phyloP scores from a whole-genome alignment of 2,113 vertebrate genomes.

The Limanda limanda region DNA sequence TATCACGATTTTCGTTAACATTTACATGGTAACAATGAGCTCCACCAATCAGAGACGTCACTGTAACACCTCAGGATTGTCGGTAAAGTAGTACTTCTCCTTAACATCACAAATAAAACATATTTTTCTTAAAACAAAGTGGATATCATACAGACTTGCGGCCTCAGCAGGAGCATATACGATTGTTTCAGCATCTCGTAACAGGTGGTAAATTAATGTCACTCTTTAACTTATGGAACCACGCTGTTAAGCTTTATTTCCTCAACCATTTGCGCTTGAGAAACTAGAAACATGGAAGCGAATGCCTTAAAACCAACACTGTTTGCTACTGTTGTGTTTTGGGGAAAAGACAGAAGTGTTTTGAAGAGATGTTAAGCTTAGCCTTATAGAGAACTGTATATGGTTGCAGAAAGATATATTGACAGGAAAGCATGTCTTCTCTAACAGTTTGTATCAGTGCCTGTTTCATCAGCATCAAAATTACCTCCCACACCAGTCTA shows the following conservation, averaged over 20 bases:
- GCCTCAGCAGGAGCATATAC: no score
- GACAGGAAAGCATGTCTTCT: constrained; percentile 17
- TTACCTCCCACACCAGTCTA: no score
- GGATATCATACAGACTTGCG: no score
- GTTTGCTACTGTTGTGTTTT: not conserved
- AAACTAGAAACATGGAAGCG: not conserved
- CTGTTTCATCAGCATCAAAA: no score
- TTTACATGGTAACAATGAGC: no score
- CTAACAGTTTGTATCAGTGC: not conserved
- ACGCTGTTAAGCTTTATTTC: not conserved
- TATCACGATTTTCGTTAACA: no score
- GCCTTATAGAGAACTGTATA: not conserved
- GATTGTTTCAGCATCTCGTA: no score
- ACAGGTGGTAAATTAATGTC: not conserved
- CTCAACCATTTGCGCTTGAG: not conserved
- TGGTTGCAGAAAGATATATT: constrained; percentile 23
- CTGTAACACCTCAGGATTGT: no score
- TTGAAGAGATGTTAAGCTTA: constrained; percentile 12
- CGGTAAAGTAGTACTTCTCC: no score
- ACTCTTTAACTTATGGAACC: not conserved
- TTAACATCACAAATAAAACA: no score
- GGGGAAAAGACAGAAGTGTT: constrained; percentile 1
- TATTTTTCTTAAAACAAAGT: no score
- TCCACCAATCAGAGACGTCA: no score
- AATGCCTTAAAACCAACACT: constrained; percentile 1